A percentile compares a stretch with the other conserved stretches of the same genome.
Evolutionary conservation across 1,140 invertebrate species (phyloP).

Genomic region (Tetranychus urticae): DNA sequence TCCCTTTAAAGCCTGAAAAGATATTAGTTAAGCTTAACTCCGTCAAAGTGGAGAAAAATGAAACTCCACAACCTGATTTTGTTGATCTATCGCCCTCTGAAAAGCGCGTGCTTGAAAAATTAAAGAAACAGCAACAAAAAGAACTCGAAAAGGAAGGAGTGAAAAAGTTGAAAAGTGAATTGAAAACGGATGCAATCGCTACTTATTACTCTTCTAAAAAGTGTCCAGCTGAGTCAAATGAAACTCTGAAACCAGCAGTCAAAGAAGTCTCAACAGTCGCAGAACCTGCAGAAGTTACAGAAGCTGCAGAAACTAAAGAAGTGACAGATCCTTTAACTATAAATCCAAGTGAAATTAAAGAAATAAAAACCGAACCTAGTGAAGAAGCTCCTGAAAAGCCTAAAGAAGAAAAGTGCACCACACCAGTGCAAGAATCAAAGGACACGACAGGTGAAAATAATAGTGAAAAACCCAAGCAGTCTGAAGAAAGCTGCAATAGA

Average conservation of each 20-base stretch:
- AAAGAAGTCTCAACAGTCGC: no score
- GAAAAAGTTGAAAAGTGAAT: background rate
- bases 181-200: background rate
- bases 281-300: no score
- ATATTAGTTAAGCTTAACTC: background rate
- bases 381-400: background rate
- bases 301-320: no score
- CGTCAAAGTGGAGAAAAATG: background rate
- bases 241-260: no score
- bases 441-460: no score
- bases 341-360: no score
- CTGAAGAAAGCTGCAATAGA: background rate
- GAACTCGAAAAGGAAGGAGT: background rate
- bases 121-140: background rate
- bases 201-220: background rate
- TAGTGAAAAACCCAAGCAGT: no score
- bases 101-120: background rate
- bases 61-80: background rate
- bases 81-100: background rate
- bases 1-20: background rate
- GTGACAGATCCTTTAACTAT: no score
- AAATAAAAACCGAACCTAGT: background rate
- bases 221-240: background rate
- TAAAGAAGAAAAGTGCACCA: background rate
- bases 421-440: background rate